Evolutionary conservation across 2,113 vertebrate genomes (phyloP).

Genomic region (Bombycilla garrulus): DNA sequence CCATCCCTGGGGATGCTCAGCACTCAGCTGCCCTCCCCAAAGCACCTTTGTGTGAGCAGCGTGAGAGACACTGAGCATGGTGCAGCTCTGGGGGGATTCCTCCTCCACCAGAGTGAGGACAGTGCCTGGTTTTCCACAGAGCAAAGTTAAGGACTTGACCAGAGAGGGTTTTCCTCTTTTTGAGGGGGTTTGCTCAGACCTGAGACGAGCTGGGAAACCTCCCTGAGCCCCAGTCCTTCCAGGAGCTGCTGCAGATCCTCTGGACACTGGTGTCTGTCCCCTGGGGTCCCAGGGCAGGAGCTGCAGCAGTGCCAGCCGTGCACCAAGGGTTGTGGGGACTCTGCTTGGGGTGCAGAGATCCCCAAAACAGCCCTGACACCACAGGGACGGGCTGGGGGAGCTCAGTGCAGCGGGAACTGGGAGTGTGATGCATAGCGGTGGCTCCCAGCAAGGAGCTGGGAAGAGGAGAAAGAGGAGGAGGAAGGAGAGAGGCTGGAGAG

Average conservation of each 20-base stretch:
- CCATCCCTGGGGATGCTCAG: not conserved
- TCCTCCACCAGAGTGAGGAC: not conserved
- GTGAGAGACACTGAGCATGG: not conserved
- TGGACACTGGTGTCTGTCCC: not conserved
- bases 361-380: not conserved
- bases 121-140: not conserved
- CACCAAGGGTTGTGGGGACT: not conserved
- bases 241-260: not conserved
- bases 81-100: not conserved
- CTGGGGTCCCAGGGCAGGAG: not conserved
- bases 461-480: not conserved
- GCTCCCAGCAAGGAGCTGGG: not conserved
- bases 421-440: not conserved
- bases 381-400: not conserved
- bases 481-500: not conserved
- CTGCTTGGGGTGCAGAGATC: not conserved
- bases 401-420: not conserved
- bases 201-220: not conserved
- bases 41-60: not conserved
- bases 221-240: not conserved
- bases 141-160: not conserved
- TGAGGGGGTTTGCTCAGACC: not conserved
- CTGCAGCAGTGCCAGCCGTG: not conserved
- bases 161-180: not conserved
- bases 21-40: not conserved